Percentiles rank a stretch among this genome's conserved stretches.
phyloP scores from a whole-genome alignment of 2,888 invertebrate species.

The Caenorhabditis drosophilae region DNA sequence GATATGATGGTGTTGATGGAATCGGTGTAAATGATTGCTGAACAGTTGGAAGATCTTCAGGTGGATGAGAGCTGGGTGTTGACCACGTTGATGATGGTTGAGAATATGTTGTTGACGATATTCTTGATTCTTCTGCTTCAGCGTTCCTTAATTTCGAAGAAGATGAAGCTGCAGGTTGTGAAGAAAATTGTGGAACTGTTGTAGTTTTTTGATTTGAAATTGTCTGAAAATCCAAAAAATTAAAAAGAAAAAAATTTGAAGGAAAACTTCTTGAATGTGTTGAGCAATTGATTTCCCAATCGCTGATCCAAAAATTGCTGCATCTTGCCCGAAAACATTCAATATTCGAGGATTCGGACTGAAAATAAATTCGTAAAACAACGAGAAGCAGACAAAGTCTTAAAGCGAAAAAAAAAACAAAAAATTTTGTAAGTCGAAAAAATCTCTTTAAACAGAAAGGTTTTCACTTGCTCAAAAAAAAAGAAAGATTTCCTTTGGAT shows the following conservation, averaged over 20 bases:
- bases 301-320: slow-evolving; percentile 30
- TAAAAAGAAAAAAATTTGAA: not conserved
- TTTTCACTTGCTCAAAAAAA: too few relatives aligned
- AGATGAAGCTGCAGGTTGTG: not conserved
- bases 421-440: not conserved
- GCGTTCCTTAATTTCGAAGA: not conserved
- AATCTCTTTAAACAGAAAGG: too few relatives aligned
- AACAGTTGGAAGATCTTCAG: slow-evolving; percentile 35
- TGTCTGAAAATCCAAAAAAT: not conserved
- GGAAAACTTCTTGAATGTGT: slow-evolving; percentile 23
- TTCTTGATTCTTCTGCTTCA: not conserved
- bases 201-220: too few relatives aligned
- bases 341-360: slow-evolving; percentile 3
- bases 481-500: too few relatives aligned
- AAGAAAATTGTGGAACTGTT: not conserved
- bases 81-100: not conserved
- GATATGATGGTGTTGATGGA: not conserved
- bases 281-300: slow-evolving; percentile 37
- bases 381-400: not conserved
- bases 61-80: slow-evolving; percentile 23
- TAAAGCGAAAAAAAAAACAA: not conserved
- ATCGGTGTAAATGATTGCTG: slow-evolving; percentile 16
- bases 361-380: not conserved
- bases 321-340: slow-evolving; percentile 31
- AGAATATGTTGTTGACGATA: not conserved